Conservation (phyloP, 2,113 vertebrate species). For the Tragelaphus buxtoni region DNA sequence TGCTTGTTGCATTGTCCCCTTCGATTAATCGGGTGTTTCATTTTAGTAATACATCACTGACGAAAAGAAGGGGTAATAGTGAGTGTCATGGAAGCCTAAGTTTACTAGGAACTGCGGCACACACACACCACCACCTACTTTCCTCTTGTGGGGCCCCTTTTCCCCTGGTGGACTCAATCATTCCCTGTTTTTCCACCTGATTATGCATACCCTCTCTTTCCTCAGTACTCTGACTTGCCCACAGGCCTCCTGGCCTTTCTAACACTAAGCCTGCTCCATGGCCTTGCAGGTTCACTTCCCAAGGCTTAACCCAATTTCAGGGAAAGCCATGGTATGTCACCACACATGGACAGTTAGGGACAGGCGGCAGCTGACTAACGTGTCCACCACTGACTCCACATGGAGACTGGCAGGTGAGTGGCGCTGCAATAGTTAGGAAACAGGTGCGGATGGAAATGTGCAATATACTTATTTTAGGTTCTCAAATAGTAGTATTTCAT, state of each 20-base stretch:
- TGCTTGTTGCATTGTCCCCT: not conserved
- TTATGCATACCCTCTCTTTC: not conserved
- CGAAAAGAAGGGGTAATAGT: not conserved
- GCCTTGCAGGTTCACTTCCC: not conserved
- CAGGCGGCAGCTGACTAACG: not conserved
- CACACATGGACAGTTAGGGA: too few relatives aligned
- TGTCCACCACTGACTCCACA: not conserved
- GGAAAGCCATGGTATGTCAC: not conserved
- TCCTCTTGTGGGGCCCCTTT: not conserved
- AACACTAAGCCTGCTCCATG: not conserved
- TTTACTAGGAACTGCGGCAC: too few relatives aligned
- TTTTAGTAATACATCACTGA: not conserved
- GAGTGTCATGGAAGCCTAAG: not conserved
- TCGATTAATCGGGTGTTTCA: not conserved
- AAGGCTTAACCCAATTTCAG: not conserved
- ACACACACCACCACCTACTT: not conserved
- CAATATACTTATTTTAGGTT: not conserved
- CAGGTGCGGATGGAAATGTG: not conserved
- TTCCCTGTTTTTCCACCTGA: not conserved
- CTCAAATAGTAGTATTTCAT: not conserved
- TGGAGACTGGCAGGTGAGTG: not conserved
- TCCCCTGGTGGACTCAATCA: not conserved
- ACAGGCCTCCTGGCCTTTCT: not conserved
- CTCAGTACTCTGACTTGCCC: not conserved
- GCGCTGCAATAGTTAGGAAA: fast-evolving